Evolutionary conservation across 1,140 invertebrate species (phyloP).

Genomic region (Eumeta japonica): DNA sequence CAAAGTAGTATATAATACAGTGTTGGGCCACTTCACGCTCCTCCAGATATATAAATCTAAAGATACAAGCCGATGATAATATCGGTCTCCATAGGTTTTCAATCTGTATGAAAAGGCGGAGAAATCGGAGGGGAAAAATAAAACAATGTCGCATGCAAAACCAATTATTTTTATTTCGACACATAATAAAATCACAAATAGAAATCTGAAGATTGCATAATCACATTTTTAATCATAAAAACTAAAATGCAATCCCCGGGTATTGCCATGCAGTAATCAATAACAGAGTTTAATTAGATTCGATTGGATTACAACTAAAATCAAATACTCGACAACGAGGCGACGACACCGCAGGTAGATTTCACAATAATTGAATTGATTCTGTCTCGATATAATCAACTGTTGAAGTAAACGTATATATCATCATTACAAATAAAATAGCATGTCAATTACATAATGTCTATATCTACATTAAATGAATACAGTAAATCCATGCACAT

Average conservation of each 20-base stretch:
- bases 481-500: constrained; percentile 40
- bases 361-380: too few relatives aligned
- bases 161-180: constrained; percentile 31
- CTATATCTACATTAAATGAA: constrained; percentile 28
- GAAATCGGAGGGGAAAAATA: constrained; percentile 16
- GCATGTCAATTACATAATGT: constrained; percentile 37
- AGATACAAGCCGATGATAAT: too few relatives aligned
- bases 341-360: too few relatives aligned
- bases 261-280: constrained; percentile 50
- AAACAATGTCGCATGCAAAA: constrained; percentile 27
- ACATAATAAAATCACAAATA: constrained; percentile 22
- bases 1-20: too few relatives aligned
- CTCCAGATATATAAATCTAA: too few relatives aligned
- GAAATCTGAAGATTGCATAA: constrained; percentile 46
- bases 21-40: too few relatives aligned
- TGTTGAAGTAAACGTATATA: constrained; percentile 54
- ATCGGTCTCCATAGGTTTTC: too few relatives aligned
- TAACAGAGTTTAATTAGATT: constrained; percentile 42
- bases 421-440: constrained; percentile 27
- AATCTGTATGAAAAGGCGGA: too few relatives aligned
- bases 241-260: constrained; percentile 47
- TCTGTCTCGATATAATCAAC: constrained; percentile 29
- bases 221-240: constrained; percentile 50
- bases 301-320: constrained; percentile 15
- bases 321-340: too few relatives aligned